Evolutionary conservation across 2,888 invertebrate species (phyloP).

Genomic region (Chalcis sispes): DNA sequence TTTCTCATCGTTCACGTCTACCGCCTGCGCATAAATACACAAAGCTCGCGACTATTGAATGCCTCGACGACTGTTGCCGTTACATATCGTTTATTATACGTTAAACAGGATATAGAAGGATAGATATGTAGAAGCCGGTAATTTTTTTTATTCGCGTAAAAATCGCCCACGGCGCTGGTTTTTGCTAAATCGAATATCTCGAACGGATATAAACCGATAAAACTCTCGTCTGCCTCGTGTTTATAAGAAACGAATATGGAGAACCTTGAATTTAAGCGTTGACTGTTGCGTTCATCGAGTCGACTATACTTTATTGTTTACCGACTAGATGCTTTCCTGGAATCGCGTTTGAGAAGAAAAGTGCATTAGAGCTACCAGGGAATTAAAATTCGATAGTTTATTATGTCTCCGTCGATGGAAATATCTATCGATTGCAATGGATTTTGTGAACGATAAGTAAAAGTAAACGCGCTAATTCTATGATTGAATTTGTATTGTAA

Average conservation of each 20-base stretch:
- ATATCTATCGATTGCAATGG: too few species aligned
- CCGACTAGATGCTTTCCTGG: not conserved
- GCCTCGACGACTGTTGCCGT: too few species aligned
- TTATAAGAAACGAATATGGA: not conserved
- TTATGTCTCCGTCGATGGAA: too few species aligned
- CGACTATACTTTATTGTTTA: not conserved
- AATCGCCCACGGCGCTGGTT: not conserved
- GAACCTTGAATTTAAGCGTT: not conserved
- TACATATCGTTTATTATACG: not conserved
- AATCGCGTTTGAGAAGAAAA: not conserved
- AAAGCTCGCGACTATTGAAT: too few species aligned
- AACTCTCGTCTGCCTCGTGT: not conserved
- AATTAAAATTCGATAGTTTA: not conserved
- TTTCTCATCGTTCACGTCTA: not conserved
- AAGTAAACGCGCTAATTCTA: too few species aligned
- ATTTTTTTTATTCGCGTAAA: too few species aligned
- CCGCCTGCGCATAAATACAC: not conserved
- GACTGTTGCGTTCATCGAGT: not conserved
- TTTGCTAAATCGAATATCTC: not conserved
- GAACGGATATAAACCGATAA: not conserved
- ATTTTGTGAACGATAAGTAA: too few species aligned
- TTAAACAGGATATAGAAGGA: conserved; percentile 1
- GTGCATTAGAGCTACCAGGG: not conserved
- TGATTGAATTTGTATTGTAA: too few species aligned
- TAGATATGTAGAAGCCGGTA: too few species aligned